Base-by-base conservation (phyloP, 2,113 vertebrate genomes). In the Lampris megalopsis region DNA sequence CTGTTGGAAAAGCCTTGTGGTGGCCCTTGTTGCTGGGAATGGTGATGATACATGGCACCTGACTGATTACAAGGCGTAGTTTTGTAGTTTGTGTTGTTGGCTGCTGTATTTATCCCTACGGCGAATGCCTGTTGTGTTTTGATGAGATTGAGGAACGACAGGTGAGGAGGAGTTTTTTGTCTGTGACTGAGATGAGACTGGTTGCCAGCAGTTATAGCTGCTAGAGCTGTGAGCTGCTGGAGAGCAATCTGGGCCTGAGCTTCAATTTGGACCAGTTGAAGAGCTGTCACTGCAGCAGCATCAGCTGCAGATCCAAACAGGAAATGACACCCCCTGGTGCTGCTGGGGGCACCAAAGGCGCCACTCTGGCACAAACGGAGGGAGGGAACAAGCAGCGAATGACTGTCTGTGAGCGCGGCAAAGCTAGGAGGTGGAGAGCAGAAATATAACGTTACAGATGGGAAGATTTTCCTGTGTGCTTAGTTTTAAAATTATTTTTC, bases 341-440 rank as follows among this genome's bases (percentile, higher is more conserved):
- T 91, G 94, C 93, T 91, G 94, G 91, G 58, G 45, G 76, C 90
- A 94, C 95, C 94, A 93, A 95, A 92, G 92, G 95, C 94, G 93
- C 94, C 93, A 54, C 76, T 73, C 64, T 69, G 68, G 63, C 91
- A 87, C 86, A 74, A 85, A 53, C 38, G 63, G 81, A 77, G 83
- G 68, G 71, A 50, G 9, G 86, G 79, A 93, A 95, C 92, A 86
- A 84, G 81, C 54, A 94, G 96, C 86, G 93, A 95, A 93, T 91
- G 95, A 96, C 94, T 95, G 95, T 96, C 95, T 95, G 95, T 95
- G 94, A 94, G 94, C 91, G 96, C 95, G 95, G 95, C 93, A 92
- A 96, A 95, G 96, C 97, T 98, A 95, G 93, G 96, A 98, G 95
- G 95, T 96, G 97, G 95, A 97, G 94, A 97, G 88, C 87, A 93